Conservation (phyloP, 2,113 vertebrate species). For the Loxodonta africana region DNA sequence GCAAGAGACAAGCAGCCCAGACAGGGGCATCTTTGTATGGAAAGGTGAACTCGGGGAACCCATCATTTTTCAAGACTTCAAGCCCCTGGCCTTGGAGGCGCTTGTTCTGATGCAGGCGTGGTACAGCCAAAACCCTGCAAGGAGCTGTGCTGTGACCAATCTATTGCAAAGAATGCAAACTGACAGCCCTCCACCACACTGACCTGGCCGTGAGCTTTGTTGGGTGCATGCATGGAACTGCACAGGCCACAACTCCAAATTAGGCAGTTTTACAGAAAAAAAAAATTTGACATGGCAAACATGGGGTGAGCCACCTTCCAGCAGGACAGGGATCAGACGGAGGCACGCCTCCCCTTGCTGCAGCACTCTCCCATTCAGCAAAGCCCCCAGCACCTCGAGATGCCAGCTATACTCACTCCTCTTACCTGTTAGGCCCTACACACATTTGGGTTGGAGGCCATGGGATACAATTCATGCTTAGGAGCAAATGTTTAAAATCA, state of each 20-base stretch:
- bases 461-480: not conserved
- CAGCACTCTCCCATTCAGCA: not conserved
- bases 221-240: not conserved
- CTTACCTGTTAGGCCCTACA: not conserved
- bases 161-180: constrained; percentile 27
- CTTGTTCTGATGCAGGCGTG: not conserved
- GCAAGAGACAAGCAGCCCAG: not conserved
- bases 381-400: not conserved
- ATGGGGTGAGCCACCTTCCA: not conserved
- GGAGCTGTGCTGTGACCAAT: not conserved
- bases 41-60: not conserved
- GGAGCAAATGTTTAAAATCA: not conserved
- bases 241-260: not conserved
- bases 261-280: not conserved
- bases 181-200: not conserved
- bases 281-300: not conserved
- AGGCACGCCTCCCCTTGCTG: fast-evolving
- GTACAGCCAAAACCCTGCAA: not conserved
- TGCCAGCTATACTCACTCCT: not conserved
- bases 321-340: not conserved
- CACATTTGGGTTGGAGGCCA: not conserved
- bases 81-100: not conserved
- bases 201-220: not conserved
- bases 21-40: not conserved
- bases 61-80: not conserved